Evolutionary conservation across 2,888 invertebrate genomes (phyloP), one percentile per base, ranked within the genome.

Genomic region (Melanostoma mellinum): DNA sequence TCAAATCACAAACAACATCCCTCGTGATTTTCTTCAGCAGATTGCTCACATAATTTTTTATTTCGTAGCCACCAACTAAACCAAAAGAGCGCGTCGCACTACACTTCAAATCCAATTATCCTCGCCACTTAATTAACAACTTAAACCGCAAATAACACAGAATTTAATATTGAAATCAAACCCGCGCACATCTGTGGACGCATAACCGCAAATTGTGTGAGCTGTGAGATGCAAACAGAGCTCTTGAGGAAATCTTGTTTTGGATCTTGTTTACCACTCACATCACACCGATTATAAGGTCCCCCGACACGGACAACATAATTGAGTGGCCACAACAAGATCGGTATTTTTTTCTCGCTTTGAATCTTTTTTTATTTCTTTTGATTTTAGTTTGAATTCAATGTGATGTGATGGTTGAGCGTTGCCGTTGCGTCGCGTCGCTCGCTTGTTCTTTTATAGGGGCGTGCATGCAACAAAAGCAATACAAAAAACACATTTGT

Each of bases 131-230:
- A 82, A 82, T 82, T 82, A 82, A 82, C 77, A 77, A 82, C 69
- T 77, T 74, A 74, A 82, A 82, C 82, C 82, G 63, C 82, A 82
- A 78, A 78, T 82, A 82, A 82, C 82, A 82, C 82, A 82, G 77
- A 82, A 78, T 82, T 82, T 82, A 77, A 77, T 82, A 82, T 73
- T 82, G 82, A 82, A 82, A 82, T 82, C 68, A 78, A 82, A 82
- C 65, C 82, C 77, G 77, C 55, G 77, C 50, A 61, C 82, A 82
- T 82, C 81, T 77, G 81, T 53, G 61, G 72, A 60, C 60, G 71
- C 53, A 36, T 68, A 68, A 82, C 81, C 81, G 77, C 81, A 77
- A 38, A 68, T 36, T 77, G 76, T 82, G 68, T 63, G 77, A 68
- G 77, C 76, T 77, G 77, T 63, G 77, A 68, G 77, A 82, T 77